Base-by-base conservation (phyloP, 2,888 invertebrate species). In the Drosophila melanosoma region DNA sequence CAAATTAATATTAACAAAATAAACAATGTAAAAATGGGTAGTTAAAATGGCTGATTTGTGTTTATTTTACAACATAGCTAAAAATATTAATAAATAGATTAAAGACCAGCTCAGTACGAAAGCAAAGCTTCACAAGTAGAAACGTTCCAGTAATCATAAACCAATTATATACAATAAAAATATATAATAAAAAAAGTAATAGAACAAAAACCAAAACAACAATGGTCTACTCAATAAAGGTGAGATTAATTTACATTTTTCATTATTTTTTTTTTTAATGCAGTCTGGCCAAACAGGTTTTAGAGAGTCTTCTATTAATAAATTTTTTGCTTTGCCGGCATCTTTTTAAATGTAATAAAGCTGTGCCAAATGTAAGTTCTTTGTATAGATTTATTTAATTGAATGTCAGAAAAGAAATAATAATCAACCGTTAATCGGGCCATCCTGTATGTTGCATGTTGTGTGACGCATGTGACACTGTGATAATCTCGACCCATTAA, bases 211-310 rank as follows among this genome's bases (percentile, higher is more conserved):
- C 42, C 36, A 36, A 64, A 40, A 52, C 59, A 76, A 69, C 56
- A 48, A 90, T 90, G 90, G 90, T 79, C 36, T 91, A 90, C 66
- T 87, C 91, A 72, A 77, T 91, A 72, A 91, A 87, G 91, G 90
- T 90, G 74, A 87, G 81, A 33, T 38, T 15, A 23, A 12, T 40
- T 12, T 3, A 29, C 2, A 26, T 52, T 36, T 42, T 38, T 35
- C 51, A 5, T 48, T 29, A 36, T 35, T 56, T 35, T 60, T 56
- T 69, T 36, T 36, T 60, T 59, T n/a, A 63, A 52, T 36, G 38
- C 12, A 36, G 40, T 52, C 75, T 60, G 59, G 20, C 38, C 15
- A 38, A 26, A 76, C 77, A 60, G 11, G 79, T 75, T 77, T 69
- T 63, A 26, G 52, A 12, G 17, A 23, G 17, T 33, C 33, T 35